Base-by-base conservation (phyloP, 1,140 invertebrate species). In the Sarcophaga peregrina region DNA sequence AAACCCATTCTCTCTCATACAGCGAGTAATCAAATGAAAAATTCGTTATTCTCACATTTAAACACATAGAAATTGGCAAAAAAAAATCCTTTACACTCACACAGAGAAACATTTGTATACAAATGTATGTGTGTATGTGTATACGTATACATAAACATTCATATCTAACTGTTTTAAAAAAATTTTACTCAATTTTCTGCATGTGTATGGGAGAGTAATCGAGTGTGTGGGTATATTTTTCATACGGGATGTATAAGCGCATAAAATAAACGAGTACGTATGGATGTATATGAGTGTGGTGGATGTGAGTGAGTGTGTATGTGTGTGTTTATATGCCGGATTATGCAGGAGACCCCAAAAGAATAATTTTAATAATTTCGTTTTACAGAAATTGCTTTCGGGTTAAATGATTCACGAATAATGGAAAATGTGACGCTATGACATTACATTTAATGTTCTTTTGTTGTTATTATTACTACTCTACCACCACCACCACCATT, bases 291-390 rank as follows among this genome's bases (percentile, higher is more conserved):
- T n/a, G n/a, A n/a, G n/a, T n/a, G n/a, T n/a, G n/a, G n/a, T n/a
- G n/a, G n/a, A n/a, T n/a, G n/a, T n/a, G n/a, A n/a, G 52, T 13
- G n/a, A 15, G 52, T 58, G 58, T 68, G 58, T 68, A 17, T 68
- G 5, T 25, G 11, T 68, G 58, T 13, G 9, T 7, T 62, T 9
- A 62, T 62, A 76, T 5, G 37, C 74, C 13, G 74, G 74, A 20
- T 47, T 50, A 76, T 76, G 47, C 47, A 72, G 54, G 80, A 47
- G 52, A 47, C 52, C 58, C 52, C 80, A 47, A n/a, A 81, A 46
- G 80, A 81, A 47, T 54, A 81, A 81, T 81, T 81, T 81, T 81
- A 81, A 81, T 81, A 81, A 81, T 81, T 81, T 72, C 75, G 80
- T 78, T 81, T 81, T 81, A 72, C 58, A 72, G 80, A 81, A 81